Evolutionary conservation across 2,888 invertebrate species (phyloP), one percentile per base, ranked within the genome.

Genomic region (Drosophila emarginata): DNA sequence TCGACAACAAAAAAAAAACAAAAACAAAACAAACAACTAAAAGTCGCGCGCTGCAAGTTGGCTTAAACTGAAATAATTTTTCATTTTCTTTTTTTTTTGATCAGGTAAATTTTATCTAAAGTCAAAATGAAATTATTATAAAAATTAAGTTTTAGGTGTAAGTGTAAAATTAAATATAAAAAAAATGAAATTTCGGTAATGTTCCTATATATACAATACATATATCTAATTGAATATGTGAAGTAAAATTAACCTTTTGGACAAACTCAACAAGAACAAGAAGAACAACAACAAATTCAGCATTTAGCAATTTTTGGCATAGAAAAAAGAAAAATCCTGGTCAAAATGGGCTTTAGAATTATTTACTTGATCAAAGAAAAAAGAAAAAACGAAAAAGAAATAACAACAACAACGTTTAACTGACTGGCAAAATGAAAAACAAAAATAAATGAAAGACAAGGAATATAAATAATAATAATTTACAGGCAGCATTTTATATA

Each of bases 401-500:
- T 64, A 45, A 45, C 45, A 45, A 45, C 11, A 18, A 18, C 51
- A 32, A 37, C 57, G 59, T 40, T 72, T 72, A 69, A 37, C 67
- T 26, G 56, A 78, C 76, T 77, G 40, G 77, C 77, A 36, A 59
- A 45, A 69, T 37, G 52, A 32, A 52, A 70, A 65, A 64, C 50
- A 53, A 71, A 59, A 61, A 15, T 51, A 11, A 57, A 65, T 28
- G 51, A 45, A 39, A 64, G 65, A 45, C 45, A 39, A 52, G 74
- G 62, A 67, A 57, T 1, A 26, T n/a, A 56, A 1, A 71, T 58
- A 71, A 70, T 78, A 74, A 88, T 90, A 89, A 89, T 90, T 91
- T 90, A 91, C 90, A 91, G 91, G 91, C 91, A 91, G 91, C 80
- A 89, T 90, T 90, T 88, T 80, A 71, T 59, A 74, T 56, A 28